phyloP scores from a whole-genome alignment of 1,140 invertebrate genomes.

The Drosophila varians region DNA sequence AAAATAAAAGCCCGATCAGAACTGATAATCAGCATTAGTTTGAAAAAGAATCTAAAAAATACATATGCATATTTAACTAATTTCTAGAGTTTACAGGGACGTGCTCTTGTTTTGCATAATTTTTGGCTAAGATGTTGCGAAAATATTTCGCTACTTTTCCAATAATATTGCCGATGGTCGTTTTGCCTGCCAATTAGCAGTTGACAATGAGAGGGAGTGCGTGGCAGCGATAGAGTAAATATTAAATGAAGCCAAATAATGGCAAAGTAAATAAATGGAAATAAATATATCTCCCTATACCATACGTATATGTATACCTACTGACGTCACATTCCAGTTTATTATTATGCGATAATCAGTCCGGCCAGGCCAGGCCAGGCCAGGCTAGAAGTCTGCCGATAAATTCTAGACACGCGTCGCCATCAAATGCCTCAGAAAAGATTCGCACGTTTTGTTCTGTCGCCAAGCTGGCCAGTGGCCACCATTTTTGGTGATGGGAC shows the following conservation, averaged over 20 bases:
- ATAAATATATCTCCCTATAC: slow-evolving; percentile 22
- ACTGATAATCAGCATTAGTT: slow-evolving; percentile 33
- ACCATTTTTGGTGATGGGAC: slow-evolving; percentile 50
- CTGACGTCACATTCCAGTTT: slow-evolving; percentile 65
- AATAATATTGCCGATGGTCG: slow-evolving; percentile 8
- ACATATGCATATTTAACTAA: not conserved
- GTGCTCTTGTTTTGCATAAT: slow-evolving; percentile 43
- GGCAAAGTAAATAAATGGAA: slow-evolving; percentile 33
- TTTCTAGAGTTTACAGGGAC: not conserved
- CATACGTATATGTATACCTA: not conserved
- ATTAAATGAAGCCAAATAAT: slow-evolving; percentile 30
- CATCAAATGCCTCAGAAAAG: slow-evolving; percentile 38
- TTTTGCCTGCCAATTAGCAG: slow-evolving; percentile 56
- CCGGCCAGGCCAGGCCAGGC: slow-evolving; percentile 19
- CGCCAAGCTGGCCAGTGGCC: slow-evolving; percentile 28
- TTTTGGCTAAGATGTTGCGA: slow-evolving; percentile 13
- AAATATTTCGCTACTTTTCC: slow-evolving; percentile 25
- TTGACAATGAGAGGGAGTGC: slow-evolving; percentile 36
- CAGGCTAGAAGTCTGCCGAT: slow-evolving; percentile 41
- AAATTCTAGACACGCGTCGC: slow-evolving; percentile 71
- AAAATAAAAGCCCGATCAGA: not conserved
- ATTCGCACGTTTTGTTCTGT: slow-evolving; percentile 54
- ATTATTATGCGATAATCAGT: slow-evolving; percentile 61
- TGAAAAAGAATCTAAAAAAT: slow-evolving; percentile 39
- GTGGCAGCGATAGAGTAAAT: slow-evolving; percentile 35